Percentiles rank a stretch among this genome's conserved stretches.
Conservation (phyloP, 2,888 invertebrate genomes). For the Aphidoletes aphidimyza region DNA sequence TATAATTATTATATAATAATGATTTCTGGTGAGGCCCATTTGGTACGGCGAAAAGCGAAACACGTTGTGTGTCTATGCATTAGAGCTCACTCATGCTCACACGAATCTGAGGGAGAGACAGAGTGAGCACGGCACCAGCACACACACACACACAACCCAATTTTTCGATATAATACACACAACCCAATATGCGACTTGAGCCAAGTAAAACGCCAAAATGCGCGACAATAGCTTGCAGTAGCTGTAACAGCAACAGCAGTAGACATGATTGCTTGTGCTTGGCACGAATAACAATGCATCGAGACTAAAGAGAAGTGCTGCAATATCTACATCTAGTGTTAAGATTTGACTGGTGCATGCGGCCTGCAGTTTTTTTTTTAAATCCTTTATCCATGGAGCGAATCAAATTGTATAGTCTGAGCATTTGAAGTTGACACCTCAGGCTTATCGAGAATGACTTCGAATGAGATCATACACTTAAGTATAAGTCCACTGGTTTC, state of each 20-base stretch:
- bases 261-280: background rate
- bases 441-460: background rate
- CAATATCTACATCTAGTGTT: conserved; percentile 12
- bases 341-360: background rate
- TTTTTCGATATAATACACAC: too few species aligned
- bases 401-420: conserved; percentile 12
- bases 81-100: too few species aligned
- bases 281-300: background rate
- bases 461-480: conserved; percentile 15
- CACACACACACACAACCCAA: too few species aligned
- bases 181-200: too few species aligned
- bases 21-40: conserved; percentile 35
- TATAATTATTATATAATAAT: conserved; percentile 51
- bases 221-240: too few species aligned
- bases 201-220: too few species aligned
- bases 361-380: background rate
- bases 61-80: too few species aligned
- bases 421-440: conserved; percentile 27
- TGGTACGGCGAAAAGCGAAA: conserved; percentile 24
- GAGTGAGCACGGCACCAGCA: background rate
- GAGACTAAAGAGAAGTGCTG: background rate
- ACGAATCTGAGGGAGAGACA: background rate
- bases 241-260: too few species aligned
- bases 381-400: background rate
- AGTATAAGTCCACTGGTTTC: background rate